Conservation (phyloP, 2,888 invertebrate genomes). For the Melanargia galathea region DNA sequence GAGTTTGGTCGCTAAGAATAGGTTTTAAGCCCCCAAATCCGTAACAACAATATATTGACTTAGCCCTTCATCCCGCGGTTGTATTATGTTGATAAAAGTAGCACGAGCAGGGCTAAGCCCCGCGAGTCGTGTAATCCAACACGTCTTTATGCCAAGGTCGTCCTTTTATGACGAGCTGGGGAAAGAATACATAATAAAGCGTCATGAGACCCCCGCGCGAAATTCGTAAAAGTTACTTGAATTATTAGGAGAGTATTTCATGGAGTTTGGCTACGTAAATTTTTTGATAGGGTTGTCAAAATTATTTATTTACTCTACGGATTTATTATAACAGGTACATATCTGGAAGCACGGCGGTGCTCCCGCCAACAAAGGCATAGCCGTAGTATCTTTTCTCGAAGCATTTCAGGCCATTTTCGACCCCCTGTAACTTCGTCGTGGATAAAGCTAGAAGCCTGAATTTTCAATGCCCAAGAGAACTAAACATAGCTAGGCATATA, state of each 20-base stretch:
- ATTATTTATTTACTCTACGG: no score
- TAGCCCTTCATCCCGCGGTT: conserved; percentile 12
- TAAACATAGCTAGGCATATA: no score
- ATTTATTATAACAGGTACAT: no score
- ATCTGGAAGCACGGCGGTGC: no score
- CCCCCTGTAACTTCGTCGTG: no score
- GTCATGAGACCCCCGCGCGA: background rate
- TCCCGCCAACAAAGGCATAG: no score
- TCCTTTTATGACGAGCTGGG: conserved; percentile 18
- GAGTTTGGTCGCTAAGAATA: conserved; percentile 2
- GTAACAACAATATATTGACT: conserved; percentile 5
- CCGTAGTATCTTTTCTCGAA: no score
- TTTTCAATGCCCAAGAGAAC: no score
- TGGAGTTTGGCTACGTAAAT: background rate
- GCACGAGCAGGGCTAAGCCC: conserved; percentile 12
- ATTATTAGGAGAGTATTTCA: conserved; percentile 11
- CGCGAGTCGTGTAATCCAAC: conserved; percentile 15
- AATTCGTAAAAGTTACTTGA: conserved; percentile 15
- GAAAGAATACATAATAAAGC: conserved; percentile 20
- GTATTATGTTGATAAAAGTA: conserved; percentile 16
- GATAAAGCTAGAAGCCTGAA: no score
- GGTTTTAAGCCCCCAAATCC: conserved; percentile 15
- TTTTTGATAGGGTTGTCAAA: background rate
- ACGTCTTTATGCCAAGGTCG: conserved; percentile 24
- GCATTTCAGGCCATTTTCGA: no score